These are phyloP conservation scores for Neostethus bicornis DNA, from an alignment of 2,797 vertebrate genomes.

Conservation along the genomic window DNA sequence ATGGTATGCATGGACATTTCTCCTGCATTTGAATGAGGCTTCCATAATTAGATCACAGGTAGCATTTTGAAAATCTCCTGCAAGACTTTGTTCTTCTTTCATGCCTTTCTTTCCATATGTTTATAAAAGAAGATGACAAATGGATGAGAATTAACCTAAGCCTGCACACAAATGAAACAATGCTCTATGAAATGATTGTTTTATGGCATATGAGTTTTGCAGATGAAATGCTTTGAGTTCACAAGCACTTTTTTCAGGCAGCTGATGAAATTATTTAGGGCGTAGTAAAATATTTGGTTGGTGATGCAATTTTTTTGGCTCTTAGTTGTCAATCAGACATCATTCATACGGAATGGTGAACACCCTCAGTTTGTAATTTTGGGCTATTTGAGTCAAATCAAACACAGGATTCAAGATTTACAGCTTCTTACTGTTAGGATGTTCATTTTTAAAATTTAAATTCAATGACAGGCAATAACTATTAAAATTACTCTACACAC, in stretches of 20 bases:
- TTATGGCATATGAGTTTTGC: constrained; percentile 8
- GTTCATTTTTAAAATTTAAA: neutral
- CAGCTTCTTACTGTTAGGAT: neutral
- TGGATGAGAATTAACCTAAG: constrained; percentile 7
- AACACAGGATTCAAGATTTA: neutral
- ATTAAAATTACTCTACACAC: neutral
- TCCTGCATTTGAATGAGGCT: constrained; percentile 50
- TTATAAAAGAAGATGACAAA: neutral
- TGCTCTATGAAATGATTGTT: neutral
- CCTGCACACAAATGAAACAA: constrained; percentile 1
- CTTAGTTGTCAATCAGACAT: neutral
- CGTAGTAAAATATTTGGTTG: neutral
- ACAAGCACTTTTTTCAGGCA: constrained; percentile 12
- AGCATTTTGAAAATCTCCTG: constrained; percentile 30
- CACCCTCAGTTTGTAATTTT: neutral
- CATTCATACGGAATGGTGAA: neutral
- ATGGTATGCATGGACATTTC: constrained; percentile 46
- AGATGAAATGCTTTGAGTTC: constrained; percentile 12
- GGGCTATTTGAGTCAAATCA: neutral
- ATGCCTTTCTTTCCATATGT: constrained; percentile 11
- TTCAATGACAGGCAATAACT: neutral
- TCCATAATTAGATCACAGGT: constrained; percentile 57
- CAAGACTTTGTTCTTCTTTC: constrained; percentile 1
- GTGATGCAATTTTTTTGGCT: neutral
- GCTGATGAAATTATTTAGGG: constrained; percentile 18